Conservation (phyloP, 2,797 vertebrate genomes). For the Anguilla pacifica region DNA sequence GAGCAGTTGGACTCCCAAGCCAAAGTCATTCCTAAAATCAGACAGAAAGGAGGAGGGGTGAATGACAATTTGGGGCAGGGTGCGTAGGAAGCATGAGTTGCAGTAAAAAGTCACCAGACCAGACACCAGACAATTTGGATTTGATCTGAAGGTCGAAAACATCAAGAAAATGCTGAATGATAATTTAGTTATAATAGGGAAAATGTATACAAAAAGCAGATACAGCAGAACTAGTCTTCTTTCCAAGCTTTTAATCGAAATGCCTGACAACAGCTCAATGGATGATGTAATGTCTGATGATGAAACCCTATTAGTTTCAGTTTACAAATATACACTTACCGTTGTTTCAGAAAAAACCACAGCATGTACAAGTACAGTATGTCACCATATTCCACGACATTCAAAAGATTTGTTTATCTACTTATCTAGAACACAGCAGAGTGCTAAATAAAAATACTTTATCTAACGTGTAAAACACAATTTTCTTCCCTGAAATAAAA, state of each 20-base stretch:
- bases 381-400: not conserved
- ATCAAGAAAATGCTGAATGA: not conserved
- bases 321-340: not conserved
- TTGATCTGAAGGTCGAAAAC: not conserved
- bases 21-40: not conserved
- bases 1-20: not conserved
- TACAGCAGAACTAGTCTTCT: not conserved
- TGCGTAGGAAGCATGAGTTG: not conserved
- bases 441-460: not conserved
- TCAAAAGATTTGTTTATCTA: not conserved
- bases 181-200: not conserved
- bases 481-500: not conserved
- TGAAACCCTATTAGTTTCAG: not conserved
- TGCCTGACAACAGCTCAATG: not conserved
- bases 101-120: not conserved
- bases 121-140: not conserved
- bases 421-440: not conserved
- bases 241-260: not conserved
- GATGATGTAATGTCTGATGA: constrained; percentile 13
- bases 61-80: not conserved
- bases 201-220: not conserved
- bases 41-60: not conserved
- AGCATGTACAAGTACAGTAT: not conserved
- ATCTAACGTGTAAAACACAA: not conserved
- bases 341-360: not conserved